Percentiles rank a stretch among this genome's conserved stretches.
These are phyloP conservation scores for Geopemphigus sp. DNA, from an alignment of 1,140 invertebrate genomes.

Conservation along the genomic window DNA sequence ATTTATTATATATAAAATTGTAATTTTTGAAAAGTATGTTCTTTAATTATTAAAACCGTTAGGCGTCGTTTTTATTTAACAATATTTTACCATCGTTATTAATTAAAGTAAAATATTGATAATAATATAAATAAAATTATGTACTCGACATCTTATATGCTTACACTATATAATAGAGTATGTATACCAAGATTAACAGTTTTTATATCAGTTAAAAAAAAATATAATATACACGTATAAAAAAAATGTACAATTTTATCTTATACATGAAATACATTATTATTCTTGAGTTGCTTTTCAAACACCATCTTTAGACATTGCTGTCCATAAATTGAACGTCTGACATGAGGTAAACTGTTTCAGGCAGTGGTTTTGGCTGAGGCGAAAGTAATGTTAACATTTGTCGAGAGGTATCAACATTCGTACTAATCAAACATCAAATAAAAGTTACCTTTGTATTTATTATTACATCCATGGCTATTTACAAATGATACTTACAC, in stretches of 20 bases:
- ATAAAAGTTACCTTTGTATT: conserved; percentile 24
- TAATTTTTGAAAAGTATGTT: no score
- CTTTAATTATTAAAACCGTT: no score
- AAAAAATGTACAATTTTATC: neutral
- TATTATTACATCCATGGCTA: neutral
- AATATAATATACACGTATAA: neutral
- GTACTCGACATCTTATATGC: no score
- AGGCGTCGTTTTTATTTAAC: no score
- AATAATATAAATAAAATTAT: no score
- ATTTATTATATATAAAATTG: no score
- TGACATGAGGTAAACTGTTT: conserved; percentile 74
- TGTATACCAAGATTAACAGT: no score
- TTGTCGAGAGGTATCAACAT: conserved; percentile 83
- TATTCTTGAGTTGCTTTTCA: neutral
- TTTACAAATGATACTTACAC: conserved; percentile 70
- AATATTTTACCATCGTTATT: no score
- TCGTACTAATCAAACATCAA: conserved; percentile 68
- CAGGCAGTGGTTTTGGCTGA: conserved; percentile 85
- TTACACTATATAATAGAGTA: no score
- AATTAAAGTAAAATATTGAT: no score
- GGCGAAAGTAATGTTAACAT: conserved; percentile 86
- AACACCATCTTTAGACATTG: neutral
- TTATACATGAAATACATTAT: neutral
- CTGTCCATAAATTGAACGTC: conserved; percentile 88
- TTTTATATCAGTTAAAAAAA: neutral